Percentiles rank a stretch among this genome's conserved stretches.
Evolutionary conservation across 2,797 vertebrate species (phyloP).

Genomic region (Tamandua tetradactyla): DNA sequence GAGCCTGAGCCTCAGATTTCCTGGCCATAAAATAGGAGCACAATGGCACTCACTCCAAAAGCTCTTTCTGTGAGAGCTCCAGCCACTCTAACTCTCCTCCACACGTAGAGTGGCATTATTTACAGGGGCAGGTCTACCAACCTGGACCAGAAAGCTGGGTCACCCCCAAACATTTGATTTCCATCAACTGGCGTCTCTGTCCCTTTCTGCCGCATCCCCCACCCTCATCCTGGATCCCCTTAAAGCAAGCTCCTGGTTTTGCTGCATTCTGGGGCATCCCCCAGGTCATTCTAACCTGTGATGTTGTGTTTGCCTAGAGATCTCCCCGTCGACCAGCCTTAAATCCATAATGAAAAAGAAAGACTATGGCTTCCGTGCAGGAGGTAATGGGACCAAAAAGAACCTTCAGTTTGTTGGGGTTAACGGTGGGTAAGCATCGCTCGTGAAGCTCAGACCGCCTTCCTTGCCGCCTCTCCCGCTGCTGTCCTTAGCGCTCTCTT

Average conservation of each 20-base stretch:
- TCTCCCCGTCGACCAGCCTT: conserved; percentile 90
- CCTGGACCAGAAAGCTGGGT: neutral
- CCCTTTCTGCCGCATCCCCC: neutral
- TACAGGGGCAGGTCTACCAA: neutral
- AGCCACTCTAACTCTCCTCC: neutral
- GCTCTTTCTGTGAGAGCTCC: neutral
- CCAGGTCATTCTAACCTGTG: conserved; percentile 80
- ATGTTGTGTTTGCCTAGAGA: conserved; percentile 86
- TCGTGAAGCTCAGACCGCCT: conserved; percentile 71
- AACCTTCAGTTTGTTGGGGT: conserved; percentile 99
- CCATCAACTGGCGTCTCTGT: neutral
- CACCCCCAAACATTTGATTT: neutral
- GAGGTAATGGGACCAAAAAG: conserved; percentile 96
- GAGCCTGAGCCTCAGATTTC: neutral
- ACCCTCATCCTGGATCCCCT: neutral
- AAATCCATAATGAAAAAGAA: conserved; percentile 99
- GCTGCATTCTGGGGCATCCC: neutral
- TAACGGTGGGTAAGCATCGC: conserved; percentile 97
- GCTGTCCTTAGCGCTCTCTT: neutral
- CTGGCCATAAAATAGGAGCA: neutral
- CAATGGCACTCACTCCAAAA: accelerated
- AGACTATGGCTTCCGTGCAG: conserved; percentile 91
- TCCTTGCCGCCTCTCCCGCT: neutral
- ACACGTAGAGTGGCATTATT: neutral
- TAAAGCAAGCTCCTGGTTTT: conserved; percentile 6